Base-by-base conservation (phyloP, 1,140 invertebrate species). In the Harlomillsia oculata region DNA sequence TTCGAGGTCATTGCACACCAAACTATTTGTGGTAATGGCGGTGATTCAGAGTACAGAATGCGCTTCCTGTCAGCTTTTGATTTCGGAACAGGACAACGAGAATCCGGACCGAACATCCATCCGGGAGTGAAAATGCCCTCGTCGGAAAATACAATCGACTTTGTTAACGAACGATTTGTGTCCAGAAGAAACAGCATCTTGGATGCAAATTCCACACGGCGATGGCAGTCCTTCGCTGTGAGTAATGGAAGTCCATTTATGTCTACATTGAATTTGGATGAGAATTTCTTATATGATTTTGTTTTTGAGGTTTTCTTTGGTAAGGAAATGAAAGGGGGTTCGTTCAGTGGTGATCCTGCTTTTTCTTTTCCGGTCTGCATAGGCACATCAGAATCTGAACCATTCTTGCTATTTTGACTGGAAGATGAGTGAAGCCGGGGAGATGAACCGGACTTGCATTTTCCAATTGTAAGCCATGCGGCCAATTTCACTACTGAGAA, bases 241-340 rank as follows among this genome's bases (percentile, higher is more conserved):
- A 64, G 29, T 34, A 39, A 26, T 6, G 57, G 56, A 20, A 63
- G 26, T 5, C 61, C 53, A 16, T 48, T 18, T 21, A 32, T 11
- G 36, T 53, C 52, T n/a, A 53, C 34, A 16, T 53, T 29, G 34
- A 45, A 43, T 51, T 81, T 74, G 13, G 25, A 16, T 29, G 5
- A 16, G 28, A 30, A 30, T 29, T 30, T 18, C 9, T 41, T 16
- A n/a, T n/a, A n/a, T n/a, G n/a, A n/a, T n/a, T 34, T 34, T 34
- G n/a, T 8, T 9, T 34, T 34, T 34, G 32, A 8, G 32, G 32
- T 34, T 9, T 34, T 34, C n/a, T 9, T 34, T 34, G n/a, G 8
- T n/a, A n/a, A n/a, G n/a, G n/a, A n/a, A n/a, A n/a, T n/a, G n/a
- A n/a, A n/a, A n/a, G n/a, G n/a, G n/a, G n/a, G n/a, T n/a, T n/a